phyloP scores from a whole-genome alignment of 1,140 invertebrate species.

The Anastrepha ludens region DNA sequence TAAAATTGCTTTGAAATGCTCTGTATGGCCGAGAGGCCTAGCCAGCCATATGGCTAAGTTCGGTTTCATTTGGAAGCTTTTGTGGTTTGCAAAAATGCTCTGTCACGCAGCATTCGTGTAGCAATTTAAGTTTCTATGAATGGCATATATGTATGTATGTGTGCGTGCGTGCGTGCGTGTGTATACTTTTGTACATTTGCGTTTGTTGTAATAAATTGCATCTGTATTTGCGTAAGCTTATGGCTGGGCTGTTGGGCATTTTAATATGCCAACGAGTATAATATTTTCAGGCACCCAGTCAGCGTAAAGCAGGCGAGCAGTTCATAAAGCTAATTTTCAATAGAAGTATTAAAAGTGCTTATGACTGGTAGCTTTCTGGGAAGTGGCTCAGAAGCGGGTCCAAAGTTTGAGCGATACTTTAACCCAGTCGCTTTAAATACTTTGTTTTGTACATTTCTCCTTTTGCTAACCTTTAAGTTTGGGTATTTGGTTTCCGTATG shows the following conservation, averaged over 20 bases:
- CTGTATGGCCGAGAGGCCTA: neutral
- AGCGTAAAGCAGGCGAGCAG: neutral
- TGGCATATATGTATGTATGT: neutral
- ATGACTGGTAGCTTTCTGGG: too few relatives aligned
- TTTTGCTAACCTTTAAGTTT: too few relatives aligned
- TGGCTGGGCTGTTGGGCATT: neutral
- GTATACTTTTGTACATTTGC: neutral
- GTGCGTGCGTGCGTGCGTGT: neutral
- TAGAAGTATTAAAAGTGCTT: too few relatives aligned
- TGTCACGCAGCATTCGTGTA: constrained; percentile 34
- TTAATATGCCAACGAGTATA: constrained; percentile 34
- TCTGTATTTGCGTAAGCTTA: constrained; percentile 32
- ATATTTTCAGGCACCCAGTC: constrained; percentile 18
- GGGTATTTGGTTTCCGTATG: too few relatives aligned
- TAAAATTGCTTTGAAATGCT: constrained; percentile 44
- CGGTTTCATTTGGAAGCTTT: constrained; percentile 36
- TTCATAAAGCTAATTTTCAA: too few relatives aligned
- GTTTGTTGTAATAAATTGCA: constrained; percentile 47
- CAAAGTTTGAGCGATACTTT: too few relatives aligned
- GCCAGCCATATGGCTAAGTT: constrained; percentile 49
- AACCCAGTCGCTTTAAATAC: too few relatives aligned
- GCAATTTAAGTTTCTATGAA: neutral
- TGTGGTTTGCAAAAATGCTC: constrained; percentile 43
- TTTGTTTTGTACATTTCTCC: too few relatives aligned
- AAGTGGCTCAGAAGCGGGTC: too few relatives aligned